phyloP scores from a whole-genome alignment of 2,797 vertebrate genomes.

The Sparus aurata region DNA sequence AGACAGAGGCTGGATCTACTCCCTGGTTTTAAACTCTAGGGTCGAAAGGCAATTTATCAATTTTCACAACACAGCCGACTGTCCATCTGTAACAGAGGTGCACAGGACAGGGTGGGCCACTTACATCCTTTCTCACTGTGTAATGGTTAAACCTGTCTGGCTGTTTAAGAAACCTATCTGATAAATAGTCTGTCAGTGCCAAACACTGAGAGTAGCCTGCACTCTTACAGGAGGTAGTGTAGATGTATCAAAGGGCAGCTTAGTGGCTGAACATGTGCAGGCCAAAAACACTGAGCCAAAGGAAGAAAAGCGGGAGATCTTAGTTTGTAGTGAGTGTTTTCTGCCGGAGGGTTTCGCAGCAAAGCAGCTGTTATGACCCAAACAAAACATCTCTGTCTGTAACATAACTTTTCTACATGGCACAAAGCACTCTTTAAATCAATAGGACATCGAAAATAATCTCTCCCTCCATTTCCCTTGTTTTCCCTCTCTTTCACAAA shows the following conservation, averaged over 20 bases:
- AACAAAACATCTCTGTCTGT: conserved; percentile 70
- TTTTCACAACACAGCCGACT: conserved; percentile 40
- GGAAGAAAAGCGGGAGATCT: conserved; percentile 44
- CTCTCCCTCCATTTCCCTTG: conserved; percentile 25
- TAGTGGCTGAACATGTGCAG: conserved; percentile 62
- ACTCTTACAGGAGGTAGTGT: conserved; percentile 46
- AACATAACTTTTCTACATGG: conserved; percentile 69
- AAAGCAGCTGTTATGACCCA: conserved; percentile 53
- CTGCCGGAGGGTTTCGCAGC: conserved; percentile 39
- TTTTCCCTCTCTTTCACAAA: conserved; percentile 34
- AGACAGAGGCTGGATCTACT: conserved; percentile 51
- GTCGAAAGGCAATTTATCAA: conserved; percentile 53
- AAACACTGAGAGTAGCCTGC: conserved; percentile 48
- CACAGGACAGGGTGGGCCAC: conserved; percentile 34
- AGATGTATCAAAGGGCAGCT: conserved; percentile 55
- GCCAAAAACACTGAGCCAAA: conserved; percentile 41
- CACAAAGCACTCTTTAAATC: conserved; percentile 72
- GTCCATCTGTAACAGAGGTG: conserved; percentile 26
- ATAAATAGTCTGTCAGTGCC: conserved; percentile 32
- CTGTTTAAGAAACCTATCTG: conserved; percentile 34
- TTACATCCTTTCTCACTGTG: conserved; percentile 54
- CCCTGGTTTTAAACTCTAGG: conserved; percentile 27
- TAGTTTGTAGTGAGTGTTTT: conserved; percentile 35
- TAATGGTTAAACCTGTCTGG: conserved; percentile 47
- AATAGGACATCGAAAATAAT: conserved; percentile 52